Evolutionary conservation across 2,888 invertebrate species (phyloP).

Genomic region (Parnassius apollo): DNA sequence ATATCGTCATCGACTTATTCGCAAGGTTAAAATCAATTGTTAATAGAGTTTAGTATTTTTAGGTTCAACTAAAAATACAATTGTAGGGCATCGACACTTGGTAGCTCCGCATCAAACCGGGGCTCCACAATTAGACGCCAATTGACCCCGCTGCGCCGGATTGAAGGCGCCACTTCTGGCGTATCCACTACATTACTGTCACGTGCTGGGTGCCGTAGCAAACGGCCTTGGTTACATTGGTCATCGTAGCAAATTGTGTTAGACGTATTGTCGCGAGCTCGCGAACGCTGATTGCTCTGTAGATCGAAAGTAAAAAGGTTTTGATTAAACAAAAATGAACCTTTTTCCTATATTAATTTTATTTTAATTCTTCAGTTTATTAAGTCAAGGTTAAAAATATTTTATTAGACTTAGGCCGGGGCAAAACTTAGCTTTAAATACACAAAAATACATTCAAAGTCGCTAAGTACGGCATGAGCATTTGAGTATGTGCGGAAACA

Average conservation of each 20-base stretch:
- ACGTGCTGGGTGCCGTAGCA: constrained; percentile 33
- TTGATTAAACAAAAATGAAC: no score
- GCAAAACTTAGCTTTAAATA: no score
- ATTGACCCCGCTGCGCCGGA: constrained; percentile 63
- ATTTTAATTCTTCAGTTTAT: no score
- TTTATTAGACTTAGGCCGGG: no score
- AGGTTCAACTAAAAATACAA: constrained; percentile 41
- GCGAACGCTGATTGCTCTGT: constrained; percentile 4
- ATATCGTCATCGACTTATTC: constrained; percentile 8
- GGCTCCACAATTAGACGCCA: constrained; percentile 66
- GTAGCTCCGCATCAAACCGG: constrained; percentile 34
- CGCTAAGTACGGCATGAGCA: no score
- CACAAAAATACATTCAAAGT: no score
- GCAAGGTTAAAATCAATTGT: constrained; percentile 18
- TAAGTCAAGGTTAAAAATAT: no score
- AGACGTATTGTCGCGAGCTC: constrained; percentile 9
- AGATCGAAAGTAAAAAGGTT: no score
- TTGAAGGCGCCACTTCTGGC: constrained; percentile 48
- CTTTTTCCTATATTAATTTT: no score
- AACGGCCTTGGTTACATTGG: constrained; percentile 34
- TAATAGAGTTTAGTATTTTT: constrained; percentile 41
- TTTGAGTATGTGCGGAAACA: no score
- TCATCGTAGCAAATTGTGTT: constrained; percentile 29
- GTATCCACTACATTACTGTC: constrained; percentile 24
- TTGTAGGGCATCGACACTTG: constrained; percentile 55